These are phyloP conservation scores for Alces alces DNA, from an alignment of 2,113 vertebrate species.

Conservation along the genomic window DNA sequence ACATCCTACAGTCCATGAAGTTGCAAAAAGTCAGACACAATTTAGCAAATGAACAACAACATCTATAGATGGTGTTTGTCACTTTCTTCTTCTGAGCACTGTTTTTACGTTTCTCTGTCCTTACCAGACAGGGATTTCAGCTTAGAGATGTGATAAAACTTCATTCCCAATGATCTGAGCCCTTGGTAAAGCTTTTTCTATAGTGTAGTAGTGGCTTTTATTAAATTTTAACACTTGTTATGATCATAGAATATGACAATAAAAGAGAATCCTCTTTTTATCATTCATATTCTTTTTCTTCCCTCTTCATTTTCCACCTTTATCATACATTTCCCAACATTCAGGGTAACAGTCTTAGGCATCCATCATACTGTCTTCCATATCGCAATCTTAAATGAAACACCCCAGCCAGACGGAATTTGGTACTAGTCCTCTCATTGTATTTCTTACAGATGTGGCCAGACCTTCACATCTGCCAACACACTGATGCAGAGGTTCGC, in stretches of 20 bases:
- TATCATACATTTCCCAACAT: not conserved
- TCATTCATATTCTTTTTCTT: not conserved
- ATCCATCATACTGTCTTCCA: not conserved
- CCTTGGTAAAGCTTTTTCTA: not conserved
- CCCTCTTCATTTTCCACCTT: not conserved
- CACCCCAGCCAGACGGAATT: not conserved
- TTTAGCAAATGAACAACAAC: not conserved
- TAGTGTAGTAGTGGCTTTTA: not conserved
- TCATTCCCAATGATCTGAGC: not conserved
- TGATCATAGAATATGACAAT: not conserved
- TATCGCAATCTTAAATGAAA: not conserved
- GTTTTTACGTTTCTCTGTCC: not conserved
- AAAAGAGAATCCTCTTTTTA: not conserved
- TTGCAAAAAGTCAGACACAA: not conserved
- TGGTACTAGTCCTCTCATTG: not conserved
- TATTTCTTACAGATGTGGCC: not conserved
- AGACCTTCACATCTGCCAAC: not conserved
- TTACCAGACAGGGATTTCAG: not conserved
- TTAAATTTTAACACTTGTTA: not conserved
- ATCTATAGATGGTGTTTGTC: not conserved
- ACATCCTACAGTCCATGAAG: not conserved
- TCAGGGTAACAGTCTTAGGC: not conserved
- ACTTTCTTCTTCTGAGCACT: not conserved
- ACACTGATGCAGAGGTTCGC: not conserved
- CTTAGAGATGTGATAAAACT: not conserved